Conservation (phyloP, 2,113 vertebrate genomes). For the Podiceps cristatus region DNA sequence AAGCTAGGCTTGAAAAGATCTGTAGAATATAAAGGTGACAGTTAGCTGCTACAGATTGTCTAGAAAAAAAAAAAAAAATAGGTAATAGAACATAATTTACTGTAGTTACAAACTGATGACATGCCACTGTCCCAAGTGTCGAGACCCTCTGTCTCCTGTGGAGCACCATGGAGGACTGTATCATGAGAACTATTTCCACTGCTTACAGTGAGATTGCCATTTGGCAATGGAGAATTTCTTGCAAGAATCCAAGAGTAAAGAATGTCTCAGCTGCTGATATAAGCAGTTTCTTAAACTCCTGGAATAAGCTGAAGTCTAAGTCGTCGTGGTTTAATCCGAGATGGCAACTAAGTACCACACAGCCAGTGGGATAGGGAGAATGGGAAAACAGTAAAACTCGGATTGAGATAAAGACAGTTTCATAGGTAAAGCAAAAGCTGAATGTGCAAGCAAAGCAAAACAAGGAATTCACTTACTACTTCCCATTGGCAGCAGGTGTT, state of each 20-base stretch:
- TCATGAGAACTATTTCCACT: neutral
- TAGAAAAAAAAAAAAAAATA: neutral
- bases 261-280: neutral
- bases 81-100: neutral
- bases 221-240: neutral
- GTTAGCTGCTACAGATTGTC: neutral
- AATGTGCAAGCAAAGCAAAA: no score
- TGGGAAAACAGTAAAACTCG: no score
- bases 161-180: neutral
- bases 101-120: neutral
- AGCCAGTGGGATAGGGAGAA: no score
- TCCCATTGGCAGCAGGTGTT: no score
- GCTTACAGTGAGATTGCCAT: neutral
- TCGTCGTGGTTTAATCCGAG: no score
- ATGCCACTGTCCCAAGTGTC: neutral
- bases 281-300: neutral
- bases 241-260: neutral
- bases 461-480: no score
- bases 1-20: neutral
- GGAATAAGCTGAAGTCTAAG: neutral
- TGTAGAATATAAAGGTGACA: neutral
- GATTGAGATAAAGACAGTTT: no score
- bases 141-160: fast-evolving
- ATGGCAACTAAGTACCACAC: neutral
- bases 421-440: no score